phyloP scores from a whole-genome alignment of 1,140 invertebrate species.

The Diorhabda elongata region DNA sequence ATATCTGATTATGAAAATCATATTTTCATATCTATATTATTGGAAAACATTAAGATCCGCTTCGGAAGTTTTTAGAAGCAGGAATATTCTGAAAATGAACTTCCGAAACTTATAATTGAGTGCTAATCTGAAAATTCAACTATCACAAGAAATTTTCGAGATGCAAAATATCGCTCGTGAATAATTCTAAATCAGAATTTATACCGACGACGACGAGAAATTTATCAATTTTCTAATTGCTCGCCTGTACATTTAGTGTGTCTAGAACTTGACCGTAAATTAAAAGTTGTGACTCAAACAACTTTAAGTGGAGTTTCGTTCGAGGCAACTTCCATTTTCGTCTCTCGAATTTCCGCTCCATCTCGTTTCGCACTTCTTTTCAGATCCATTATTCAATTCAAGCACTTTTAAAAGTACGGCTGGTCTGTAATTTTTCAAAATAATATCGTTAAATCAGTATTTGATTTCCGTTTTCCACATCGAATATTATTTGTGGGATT shows the following conservation, averaged over 20 bases:
- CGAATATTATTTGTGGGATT: too few species aligned
- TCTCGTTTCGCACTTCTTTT: constrained; percentile 16
- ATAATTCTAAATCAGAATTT: constrained; percentile 13
- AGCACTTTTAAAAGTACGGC: constrained; percentile 14
- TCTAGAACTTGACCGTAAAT: constrained; percentile 31
- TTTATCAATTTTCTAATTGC: constrained; percentile 27
- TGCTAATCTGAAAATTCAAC: constrained; percentile 11
- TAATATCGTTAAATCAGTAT: constrained; percentile 24
- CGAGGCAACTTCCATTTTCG: constrained; percentile 19
- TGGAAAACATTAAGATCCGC: neutral
- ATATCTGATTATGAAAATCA: neutral
- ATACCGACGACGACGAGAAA: constrained; percentile 2
- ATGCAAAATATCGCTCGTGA: constrained; percentile 6
- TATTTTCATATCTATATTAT: constrained; percentile 1
- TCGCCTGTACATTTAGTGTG: constrained; percentile 25
- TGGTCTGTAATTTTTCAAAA: constrained; percentile 19
- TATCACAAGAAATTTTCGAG: neutral
- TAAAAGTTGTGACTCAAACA: constrained; percentile 29
- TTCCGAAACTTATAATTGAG: neutral
- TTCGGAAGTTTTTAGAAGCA: too few species aligned
- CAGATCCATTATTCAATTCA: constrained; percentile 18
- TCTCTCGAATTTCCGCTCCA: constrained; percentile 18
- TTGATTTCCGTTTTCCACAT: neutral
- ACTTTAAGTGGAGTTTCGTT: constrained; percentile 21
- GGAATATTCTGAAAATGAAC: neutral